A percentile compares a stretch with the other conserved stretches of the same genome.
Conservation (phyloP, 2,113 vertebrate species). For the Enhydra lutris region DNA sequence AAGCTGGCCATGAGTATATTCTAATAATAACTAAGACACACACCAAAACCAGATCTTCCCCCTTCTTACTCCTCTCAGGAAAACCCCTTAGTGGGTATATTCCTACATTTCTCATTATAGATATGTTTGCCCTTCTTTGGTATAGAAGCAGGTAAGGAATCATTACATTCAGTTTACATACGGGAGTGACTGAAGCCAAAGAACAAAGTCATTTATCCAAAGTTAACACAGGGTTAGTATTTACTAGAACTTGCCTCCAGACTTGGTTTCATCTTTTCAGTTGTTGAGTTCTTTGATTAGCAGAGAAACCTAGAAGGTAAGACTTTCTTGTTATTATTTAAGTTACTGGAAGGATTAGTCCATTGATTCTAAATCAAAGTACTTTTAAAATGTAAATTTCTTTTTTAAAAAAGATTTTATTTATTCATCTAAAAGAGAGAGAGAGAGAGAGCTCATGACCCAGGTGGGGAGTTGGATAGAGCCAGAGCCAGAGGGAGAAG, state of each 20-base stretch:
- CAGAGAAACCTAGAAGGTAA: not conserved
- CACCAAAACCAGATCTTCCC: not conserved
- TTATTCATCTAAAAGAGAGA: not conserved
- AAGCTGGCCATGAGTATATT: not conserved
- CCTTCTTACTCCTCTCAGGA: not conserved
- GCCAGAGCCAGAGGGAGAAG: not conserved
- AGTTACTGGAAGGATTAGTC: not conserved
- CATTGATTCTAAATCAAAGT: conserved; percentile 10
- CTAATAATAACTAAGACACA: not conserved
- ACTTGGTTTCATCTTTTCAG: not conserved
- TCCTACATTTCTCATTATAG: not conserved
- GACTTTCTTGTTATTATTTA: not conserved
- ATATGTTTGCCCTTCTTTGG: not conserved
- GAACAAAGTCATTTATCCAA: not conserved
- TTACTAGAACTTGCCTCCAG: not conserved
- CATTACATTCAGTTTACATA: not conserved
- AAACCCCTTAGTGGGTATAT: not conserved
- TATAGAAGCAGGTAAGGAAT: not conserved
- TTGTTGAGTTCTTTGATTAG: not conserved
- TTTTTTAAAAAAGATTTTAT: not conserved
- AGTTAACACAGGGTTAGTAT: not conserved
- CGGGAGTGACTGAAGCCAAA: not conserved
- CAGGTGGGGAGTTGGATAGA: not conserved
- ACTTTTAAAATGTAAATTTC: conserved; percentile 27
- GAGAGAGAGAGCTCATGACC: not conserved